Evolutionary conservation across 2,797 vertebrate genomes (phyloP).

Genomic region (Centropyge bicolor): DNA sequence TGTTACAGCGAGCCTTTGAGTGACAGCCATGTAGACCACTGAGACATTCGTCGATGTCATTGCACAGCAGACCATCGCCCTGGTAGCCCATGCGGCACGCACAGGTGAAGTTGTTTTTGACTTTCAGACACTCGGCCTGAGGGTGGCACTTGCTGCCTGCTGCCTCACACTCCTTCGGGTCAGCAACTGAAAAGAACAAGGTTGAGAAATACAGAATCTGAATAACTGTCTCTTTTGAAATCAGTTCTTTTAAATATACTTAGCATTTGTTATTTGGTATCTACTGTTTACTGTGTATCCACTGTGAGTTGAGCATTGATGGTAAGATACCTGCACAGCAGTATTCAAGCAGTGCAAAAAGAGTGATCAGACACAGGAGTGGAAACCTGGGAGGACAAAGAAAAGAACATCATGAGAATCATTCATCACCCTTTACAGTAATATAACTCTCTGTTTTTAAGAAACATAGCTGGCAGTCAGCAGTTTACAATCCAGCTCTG

Average conservation of each 20-base stretch:
- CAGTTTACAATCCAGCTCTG: slow-evolving; percentile 14
- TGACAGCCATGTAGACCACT: slow-evolving; percentile 80
- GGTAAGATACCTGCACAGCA: slow-evolving; percentile 72
- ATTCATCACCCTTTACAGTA: background rate
- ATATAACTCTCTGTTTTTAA: background rate
- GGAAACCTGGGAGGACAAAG: slow-evolving; percentile 70
- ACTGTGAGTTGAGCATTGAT: background rate
- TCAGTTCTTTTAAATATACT: background rate
- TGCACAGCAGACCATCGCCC: slow-evolving; percentile 82
- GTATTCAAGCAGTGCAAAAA: slow-evolving; percentile 65
- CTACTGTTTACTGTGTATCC: background rate
- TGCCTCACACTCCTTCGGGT: slow-evolving; percentile 73
- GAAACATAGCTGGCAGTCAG: background rate
- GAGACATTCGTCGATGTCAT: slow-evolving; percentile 86
- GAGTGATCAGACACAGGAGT: slow-evolving; percentile 74
- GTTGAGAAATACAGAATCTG: background rate
- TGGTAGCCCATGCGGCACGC: slow-evolving; percentile 82
- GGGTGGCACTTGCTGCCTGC: slow-evolving; percentile 79
- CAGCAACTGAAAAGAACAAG: slow-evolving; percentile 58
- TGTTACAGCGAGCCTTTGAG: slow-evolving; percentile 79
- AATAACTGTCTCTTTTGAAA: background rate
- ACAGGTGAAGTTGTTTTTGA: slow-evolving; percentile 75
- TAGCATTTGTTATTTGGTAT: background rate
- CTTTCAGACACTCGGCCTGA: slow-evolving; percentile 82
- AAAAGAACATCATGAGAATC: slow-evolving; percentile 10